These are phyloP conservation scores for Passer montanus DNA, from an alignment of 2,113 vertebrate species.

Conservation along the genomic window DNA sequence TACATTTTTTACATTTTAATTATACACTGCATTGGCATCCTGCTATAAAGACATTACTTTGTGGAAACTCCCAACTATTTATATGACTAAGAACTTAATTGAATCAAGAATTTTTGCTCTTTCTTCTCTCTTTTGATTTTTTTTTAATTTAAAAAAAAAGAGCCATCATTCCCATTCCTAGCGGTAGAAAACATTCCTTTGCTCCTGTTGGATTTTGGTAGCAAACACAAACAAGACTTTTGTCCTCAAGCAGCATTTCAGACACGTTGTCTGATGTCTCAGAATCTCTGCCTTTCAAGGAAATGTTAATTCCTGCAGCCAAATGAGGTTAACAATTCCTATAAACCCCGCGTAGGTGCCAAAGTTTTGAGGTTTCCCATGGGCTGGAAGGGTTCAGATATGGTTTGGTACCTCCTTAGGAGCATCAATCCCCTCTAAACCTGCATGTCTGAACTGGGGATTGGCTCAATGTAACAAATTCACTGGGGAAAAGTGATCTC, in stretches of 20 bases:
- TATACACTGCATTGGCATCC: conserved; percentile 43
- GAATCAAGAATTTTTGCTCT: conserved; percentile 60
- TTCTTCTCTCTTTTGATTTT: neutral
- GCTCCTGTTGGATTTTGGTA: neutral
- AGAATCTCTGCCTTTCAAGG: neutral
- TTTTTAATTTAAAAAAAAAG: neutral
- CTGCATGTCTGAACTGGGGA: accelerated
- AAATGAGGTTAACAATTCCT: neutral
- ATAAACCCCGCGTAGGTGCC: neutral
- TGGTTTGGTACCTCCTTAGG: neutral
- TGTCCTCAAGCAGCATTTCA: neutral
- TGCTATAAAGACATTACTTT: conserved; percentile 62
- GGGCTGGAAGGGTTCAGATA: neutral
- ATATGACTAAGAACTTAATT: conserved; percentile 73
- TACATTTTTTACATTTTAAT: conserved; percentile 69
- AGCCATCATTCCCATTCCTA: neutral
- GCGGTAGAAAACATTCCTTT: neutral
- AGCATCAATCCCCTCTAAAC: neutral
- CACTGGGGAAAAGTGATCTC: neutral
- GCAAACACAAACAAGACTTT: neutral
- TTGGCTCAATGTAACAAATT: neutral
- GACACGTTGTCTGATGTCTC: neutral
- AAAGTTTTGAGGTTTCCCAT: neutral
- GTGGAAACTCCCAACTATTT: conserved; percentile 48
- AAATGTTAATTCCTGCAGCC: conserved; percentile 10